These are phyloP conservation scores for Choristoneura fumiferana DNA, from an alignment of 1,140 invertebrate genomes.

Conservation along the genomic window DNA sequence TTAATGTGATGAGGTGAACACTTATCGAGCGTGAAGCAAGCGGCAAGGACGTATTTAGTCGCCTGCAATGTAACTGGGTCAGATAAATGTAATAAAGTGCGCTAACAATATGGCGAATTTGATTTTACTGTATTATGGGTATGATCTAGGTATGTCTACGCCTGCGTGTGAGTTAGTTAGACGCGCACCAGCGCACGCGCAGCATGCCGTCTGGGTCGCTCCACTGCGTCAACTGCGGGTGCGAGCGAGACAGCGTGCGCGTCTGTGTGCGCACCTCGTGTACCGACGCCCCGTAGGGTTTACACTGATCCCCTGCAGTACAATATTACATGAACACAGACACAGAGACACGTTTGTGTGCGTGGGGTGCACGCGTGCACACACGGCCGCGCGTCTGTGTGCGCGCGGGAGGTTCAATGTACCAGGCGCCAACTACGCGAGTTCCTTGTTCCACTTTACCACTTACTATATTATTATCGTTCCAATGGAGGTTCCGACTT, in stretches of 20 bases:
- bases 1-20: slow-evolving; percentile 63
- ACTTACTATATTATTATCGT: slow-evolving; percentile 73
- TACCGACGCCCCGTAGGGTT: slow-evolving; percentile 1
- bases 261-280: slow-evolving; percentile 20
- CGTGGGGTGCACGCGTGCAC: slow-evolving; percentile 31
- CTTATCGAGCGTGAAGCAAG: slow-evolving; percentile 62
- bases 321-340: not conserved
- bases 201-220: not conserved
- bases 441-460: slow-evolving; percentile 77
- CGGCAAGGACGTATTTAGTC: slow-evolving; percentile 59
- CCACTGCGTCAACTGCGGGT: not conserved
- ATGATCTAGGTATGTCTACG: too few species aligned
- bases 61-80: slow-evolving; percentile 21
- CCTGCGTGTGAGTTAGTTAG: not conserved
- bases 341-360: slow-evolving; percentile 22
- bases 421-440: slow-evolving; percentile 70
- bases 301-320: slow-evolving; percentile 2
- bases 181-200: not conserved
- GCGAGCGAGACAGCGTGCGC: slow-evolving; percentile 7
- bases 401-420: slow-evolving; percentile 65
- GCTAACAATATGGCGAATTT: slow-evolving; percentile 13
- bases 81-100: slow-evolving; percentile 2
- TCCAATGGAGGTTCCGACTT: slow-evolving; percentile 59
- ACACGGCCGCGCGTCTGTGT: slow-evolving; percentile 27
- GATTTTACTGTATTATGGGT: slow-evolving; percentile 6